Conservation (phyloP, 2,797 vertebrate genomes). For the Balearica regulorum region DNA sequence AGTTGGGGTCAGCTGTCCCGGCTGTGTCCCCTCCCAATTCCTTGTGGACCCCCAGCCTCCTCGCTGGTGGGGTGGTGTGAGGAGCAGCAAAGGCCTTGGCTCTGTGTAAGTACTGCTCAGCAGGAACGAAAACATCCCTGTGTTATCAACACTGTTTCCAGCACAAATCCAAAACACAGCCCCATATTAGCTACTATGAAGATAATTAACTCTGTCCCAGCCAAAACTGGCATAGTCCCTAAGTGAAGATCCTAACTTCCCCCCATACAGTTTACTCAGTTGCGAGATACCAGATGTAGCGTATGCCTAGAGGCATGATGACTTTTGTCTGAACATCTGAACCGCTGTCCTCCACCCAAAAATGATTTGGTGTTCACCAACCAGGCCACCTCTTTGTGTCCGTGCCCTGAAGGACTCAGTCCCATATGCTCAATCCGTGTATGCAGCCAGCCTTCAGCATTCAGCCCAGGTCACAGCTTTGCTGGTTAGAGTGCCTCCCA, state of each 20-base stretch:
- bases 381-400: background rate
- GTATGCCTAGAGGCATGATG: fast-evolving
- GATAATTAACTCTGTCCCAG: too few relatives aligned
- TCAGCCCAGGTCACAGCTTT: background rate
- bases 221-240: background rate
- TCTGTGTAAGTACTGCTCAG: too few relatives aligned
- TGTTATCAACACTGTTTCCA: too few relatives aligned
- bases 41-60: too few relatives aligned
- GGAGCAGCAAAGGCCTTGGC: too few relatives aligned
- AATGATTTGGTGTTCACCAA: background rate
- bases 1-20: too few relatives aligned
- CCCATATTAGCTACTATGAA: too few relatives aligned
- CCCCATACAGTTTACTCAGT: background rate
- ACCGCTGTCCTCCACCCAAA: background rate
- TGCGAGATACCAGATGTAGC: background rate
- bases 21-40: too few relatives aligned
- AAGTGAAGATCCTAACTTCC: background rate
- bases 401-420: background rate
- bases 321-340: background rate
- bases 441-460: background rate
- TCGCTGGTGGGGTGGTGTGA: too few relatives aligned
- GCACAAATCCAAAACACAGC: too few relatives aligned
- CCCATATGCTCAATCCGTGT: background rate
- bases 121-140: too few relatives aligned
- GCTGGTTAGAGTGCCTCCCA: background rate